These are phyloP conservation scores for Hesperia comma DNA, from an alignment of 2,888 invertebrate genomes.

Conservation along the genomic window DNA sequence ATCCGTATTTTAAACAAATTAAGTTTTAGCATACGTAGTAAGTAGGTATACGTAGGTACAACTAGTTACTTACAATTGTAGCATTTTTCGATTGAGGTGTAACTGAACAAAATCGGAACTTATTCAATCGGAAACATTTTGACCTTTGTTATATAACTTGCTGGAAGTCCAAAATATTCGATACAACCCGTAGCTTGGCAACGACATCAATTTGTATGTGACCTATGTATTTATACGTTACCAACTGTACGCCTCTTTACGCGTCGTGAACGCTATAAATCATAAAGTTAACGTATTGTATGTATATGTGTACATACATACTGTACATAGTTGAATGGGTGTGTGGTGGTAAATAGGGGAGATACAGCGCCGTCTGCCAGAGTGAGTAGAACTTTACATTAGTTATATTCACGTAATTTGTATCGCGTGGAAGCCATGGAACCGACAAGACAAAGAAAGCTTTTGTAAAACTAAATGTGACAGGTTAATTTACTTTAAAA, in stretches of 20 bases:
- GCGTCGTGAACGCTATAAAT: conserved; percentile 36
- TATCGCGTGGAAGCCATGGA: not conserved
- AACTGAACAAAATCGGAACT: not conserved
- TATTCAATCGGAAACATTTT: not conserved
- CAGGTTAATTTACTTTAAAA: not conserved
- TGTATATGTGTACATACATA: conserved; percentile 21
- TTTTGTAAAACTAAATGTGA: not conserved
- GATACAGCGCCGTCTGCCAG: not conserved
- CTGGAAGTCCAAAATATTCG: conserved; percentile 36
- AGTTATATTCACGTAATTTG: not conserved
- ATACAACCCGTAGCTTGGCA: conserved; percentile 41
- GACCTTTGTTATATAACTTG: conserved; percentile 10
- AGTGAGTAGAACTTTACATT: conserved; percentile 17
- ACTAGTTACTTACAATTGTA: no score
- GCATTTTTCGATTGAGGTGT: no score
- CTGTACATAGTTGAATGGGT: conserved; percentile 21
- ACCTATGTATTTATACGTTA: conserved; percentile 23
- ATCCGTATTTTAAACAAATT: no score
- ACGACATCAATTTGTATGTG: conserved; percentile 36
- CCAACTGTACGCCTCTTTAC: conserved; percentile 33
- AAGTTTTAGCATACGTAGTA: no score
- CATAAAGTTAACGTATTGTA: conserved; percentile 36
- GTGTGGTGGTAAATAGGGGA: conserved; percentile 29
- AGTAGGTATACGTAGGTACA: no score
- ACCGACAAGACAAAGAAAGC: not conserved